Evolutionary conservation across 2,797 vertebrate genomes (phyloP), one percentile per base, ranked within the genome.

Genomic region (Alectoris magna): DNA sequence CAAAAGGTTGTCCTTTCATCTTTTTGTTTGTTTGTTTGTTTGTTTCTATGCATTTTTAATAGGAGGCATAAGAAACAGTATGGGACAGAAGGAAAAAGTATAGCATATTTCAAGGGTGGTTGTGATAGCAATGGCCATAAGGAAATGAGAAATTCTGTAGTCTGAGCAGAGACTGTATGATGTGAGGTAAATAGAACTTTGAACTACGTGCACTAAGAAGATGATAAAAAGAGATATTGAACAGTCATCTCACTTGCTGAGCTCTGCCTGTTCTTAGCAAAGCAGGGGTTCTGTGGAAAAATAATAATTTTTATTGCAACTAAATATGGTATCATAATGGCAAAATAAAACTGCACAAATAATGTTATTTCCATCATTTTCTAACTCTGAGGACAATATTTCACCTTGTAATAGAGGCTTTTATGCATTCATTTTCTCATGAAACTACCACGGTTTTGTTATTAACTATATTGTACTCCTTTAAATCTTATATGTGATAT

Each of bases 301-400:
- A 46, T 22, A 80, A 18, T 51, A 39, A 8, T 39, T 90, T 90
- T 88, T 60, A 70, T 68, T 83, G 56, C 31, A 80, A 71, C 60
- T 62, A 83, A 92, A 44, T 71, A 62, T 11, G 2, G 15, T 88
- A 41, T 83, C 64, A 36, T 36, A 87, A 59, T 55, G 55, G 53
- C 49, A 92, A 93, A 95, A 58, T 74, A 85, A 88, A 85, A 34
- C 66, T 66, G n/a, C 58, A 49, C 19, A 74, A 91, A 77, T 79
- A 67, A 36, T 70, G 76, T 34, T 81, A 56, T 73, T 91, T 90
- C 60, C 82, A 53, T 49, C 19, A 39, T 77, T 94, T 94, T 84
- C 26, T 76, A 60, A 24, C 31, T 87, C 69, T 48, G 26, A 72
- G 43, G 39, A 34, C 48, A 58, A 26, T 88, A 67, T 67, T 91